Evolutionary conservation across 1,140 invertebrate species (phyloP), one percentile per base, ranked within the genome.

Genomic region (Ostrea edulis): DNA sequence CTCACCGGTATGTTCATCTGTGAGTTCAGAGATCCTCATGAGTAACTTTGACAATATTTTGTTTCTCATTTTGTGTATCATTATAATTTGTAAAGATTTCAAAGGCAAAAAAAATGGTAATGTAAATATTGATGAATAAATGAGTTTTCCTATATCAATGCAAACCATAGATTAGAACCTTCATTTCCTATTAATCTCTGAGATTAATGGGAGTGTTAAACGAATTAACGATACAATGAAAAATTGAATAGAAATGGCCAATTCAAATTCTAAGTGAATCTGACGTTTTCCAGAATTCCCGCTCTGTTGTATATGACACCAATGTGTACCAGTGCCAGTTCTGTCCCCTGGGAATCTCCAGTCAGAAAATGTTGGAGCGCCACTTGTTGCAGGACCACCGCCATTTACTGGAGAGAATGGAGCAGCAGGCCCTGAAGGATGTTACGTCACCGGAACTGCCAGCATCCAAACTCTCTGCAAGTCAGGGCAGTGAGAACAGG

Each of bases 311-410:
- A n/a, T 89, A 89, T 25, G 89, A 90, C 29, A 88, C 77, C 22
- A 87, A 22, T 53, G 65, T 90, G 8, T 83, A 84, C 62, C 91
- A 92, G 83, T 92, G 91, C 83, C 89, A 90, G 86, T 91, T 89
- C 52, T 92, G 91, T 87, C 91, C 90, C 55, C 84, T 90, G 89
- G 89, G 88, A 58, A 91, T 89, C 65, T 90, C 88, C 11, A 88
- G 84, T 65, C 82, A 86, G 0, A 58, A 82, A 2, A 82, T 87
- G 25, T 86, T 92, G 52, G 90, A 91, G 54, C 87, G 89, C 2
- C 91, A 92, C 71, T 12, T 91, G n/a, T 84, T 65, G 35, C 90
- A 92, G 29, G 55, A 65, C 51, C 91, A 92, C 85, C 68, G 65
- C n/a, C 86, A 90, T n/a, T 29, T 87, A n/a, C 29, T 88, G 12